These are phyloP conservation scores for Neria commutata DNA, from an alignment of 2,888 invertebrate genomes.

Conservation along the genomic window DNA sequence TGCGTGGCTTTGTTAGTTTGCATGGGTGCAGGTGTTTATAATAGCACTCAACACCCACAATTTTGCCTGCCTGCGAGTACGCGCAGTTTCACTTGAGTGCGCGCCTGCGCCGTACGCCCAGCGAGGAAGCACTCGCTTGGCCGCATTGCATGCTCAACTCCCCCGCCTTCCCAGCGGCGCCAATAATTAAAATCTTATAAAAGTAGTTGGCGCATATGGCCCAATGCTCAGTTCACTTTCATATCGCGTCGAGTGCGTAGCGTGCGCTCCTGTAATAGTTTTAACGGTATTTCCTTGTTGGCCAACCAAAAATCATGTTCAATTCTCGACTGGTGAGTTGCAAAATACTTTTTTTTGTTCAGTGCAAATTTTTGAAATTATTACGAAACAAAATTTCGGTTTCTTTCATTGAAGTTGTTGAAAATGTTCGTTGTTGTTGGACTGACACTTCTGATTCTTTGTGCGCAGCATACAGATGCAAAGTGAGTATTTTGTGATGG, in stretches of 20 bases:
- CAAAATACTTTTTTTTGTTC: too few species aligned
- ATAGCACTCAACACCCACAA: constrained; percentile 3
- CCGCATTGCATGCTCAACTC: not conserved
- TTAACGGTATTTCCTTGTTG: not conserved
- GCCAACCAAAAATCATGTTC: constrained; percentile 36
- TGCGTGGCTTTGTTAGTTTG: too few species aligned
- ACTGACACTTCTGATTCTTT: constrained; percentile 42
- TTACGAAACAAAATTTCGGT: constrained; percentile 7
- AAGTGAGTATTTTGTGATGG: too few species aligned
- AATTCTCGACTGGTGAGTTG: constrained; percentile 42
- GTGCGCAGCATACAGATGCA: constrained; percentile 44
- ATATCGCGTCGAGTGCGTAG: not conserved
- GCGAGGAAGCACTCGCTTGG: not conserved
- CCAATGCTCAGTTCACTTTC: constrained; percentile 42
- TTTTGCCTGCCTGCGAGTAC: too few species aligned
- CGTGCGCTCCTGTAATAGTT: not conserved
- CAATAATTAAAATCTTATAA: constrained; percentile 39
- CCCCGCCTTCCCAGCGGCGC: not conserved
- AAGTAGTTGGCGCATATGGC: constrained; percentile 39
- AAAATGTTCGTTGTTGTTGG: constrained; percentile 44
- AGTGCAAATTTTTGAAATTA: not conserved
- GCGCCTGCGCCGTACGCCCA: not conserved
- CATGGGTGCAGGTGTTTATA: too few species aligned
- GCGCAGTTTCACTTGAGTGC: not conserved
- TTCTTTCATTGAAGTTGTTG: constrained; percentile 36